These are phyloP conservation scores for Podarcis muralis DNA, from an alignment of 2,113 vertebrate species.

Conservation along the genomic window DNA sequence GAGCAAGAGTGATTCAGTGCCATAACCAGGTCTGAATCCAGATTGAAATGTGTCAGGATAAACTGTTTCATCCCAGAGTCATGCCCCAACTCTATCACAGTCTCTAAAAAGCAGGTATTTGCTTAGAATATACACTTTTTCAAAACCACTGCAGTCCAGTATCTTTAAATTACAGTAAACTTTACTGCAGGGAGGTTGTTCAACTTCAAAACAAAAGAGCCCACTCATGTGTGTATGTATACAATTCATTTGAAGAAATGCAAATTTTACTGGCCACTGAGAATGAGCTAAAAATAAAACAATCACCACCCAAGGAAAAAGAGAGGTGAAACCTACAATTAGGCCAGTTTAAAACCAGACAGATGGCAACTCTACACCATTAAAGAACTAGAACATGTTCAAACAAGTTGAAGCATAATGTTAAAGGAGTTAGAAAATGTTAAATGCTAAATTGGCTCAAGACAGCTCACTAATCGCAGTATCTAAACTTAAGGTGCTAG, in stretches of 20 bases:
- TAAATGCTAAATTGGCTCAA: background rate
- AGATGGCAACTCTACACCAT: background rate
- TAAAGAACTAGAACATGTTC: background rate
- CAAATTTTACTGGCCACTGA: background rate
- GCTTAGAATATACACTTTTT: background rate
- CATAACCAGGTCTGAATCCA: too few relatives aligned
- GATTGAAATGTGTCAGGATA: too few relatives aligned
- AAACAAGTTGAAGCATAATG: background rate
- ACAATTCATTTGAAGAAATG: background rate
- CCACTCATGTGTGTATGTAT: background rate
- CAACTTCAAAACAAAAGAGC: background rate
- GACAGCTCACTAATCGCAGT: background rate
- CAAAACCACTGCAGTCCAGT: background rate
- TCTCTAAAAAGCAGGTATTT: too few relatives aligned
- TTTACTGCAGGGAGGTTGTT: background rate
- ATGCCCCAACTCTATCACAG: too few relatives aligned
- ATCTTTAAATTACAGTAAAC: background rate
- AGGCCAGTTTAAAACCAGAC: background rate
- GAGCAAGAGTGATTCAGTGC: too few relatives aligned
- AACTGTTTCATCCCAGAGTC: too few relatives aligned
- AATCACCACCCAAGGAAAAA: background rate
- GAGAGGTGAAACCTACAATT: background rate
- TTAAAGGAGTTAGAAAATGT: accelerated
- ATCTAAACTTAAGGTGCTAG: background rate
- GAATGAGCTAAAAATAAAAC: background rate